A percentile compares a stretch with the other conserved stretches of the same genome.
Evolutionary conservation across 2,113 vertebrate species (phyloP).

Genomic region (Oryzias curvinotus): DNA sequence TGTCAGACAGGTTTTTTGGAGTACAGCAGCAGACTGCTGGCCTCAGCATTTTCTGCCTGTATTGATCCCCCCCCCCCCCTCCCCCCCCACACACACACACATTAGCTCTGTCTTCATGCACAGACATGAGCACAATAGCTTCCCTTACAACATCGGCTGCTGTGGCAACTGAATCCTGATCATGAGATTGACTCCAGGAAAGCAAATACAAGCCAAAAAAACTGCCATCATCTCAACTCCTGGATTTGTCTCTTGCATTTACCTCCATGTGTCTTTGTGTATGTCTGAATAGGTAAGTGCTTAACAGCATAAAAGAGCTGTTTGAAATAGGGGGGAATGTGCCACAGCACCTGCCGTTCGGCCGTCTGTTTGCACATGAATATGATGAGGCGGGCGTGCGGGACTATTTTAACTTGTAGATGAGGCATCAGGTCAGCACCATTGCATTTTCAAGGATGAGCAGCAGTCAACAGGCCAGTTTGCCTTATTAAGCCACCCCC

Average conservation of each 20-base stretch:
- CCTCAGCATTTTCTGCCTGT: constrained; percentile 74
- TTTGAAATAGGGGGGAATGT: constrained; percentile 60
- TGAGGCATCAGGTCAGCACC: constrained; percentile 71
- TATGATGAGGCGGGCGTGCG: constrained; percentile 66
- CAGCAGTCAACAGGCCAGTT: constrained; percentile 66
- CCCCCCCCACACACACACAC: constrained; percentile 19
- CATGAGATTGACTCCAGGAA: constrained; percentile 50
- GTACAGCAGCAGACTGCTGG: constrained; percentile 71
- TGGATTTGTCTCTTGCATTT: constrained; percentile 63
- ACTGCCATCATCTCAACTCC: constrained; percentile 34
- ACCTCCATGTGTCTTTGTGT: constrained; percentile 70
- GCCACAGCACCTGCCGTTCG: constrained; percentile 73
- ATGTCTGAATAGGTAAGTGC: constrained; percentile 70
- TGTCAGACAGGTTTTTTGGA: constrained; percentile 68
- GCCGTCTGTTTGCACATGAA: constrained; percentile 72
- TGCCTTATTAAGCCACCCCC: constrained; percentile 58
- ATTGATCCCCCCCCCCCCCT: constrained; percentile 73
- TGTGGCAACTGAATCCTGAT: constrained; percentile 72
- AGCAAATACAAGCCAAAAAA: neutral
- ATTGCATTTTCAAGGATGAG: constrained; percentile 65
- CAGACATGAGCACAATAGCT: constrained; percentile 73
- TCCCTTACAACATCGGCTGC: constrained; percentile 72
- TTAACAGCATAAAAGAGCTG: constrained; percentile 73
- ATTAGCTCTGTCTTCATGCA: constrained; percentile 73
- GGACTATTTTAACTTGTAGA: constrained; percentile 79